Base-by-base conservation (phyloP, 2,888 invertebrate genomes). In the Mongoloraphidia duomilia region DNA sequence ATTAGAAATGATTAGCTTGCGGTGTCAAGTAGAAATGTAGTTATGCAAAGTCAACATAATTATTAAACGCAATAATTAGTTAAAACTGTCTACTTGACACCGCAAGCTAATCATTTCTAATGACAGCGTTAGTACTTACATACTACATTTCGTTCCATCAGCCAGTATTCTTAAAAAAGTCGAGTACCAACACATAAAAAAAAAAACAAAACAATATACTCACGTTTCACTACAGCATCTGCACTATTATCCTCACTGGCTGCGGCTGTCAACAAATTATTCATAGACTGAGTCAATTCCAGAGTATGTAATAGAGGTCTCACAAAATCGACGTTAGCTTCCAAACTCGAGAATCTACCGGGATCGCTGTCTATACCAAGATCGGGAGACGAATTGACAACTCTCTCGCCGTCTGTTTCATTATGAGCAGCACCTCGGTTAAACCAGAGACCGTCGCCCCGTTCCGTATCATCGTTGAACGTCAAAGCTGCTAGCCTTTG, bases 311-410 rank as follows among this genome's bases (percentile, higher is more conserved):
- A 58, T 33, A 67, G 56, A 0, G 71, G 65, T 44, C 69, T 61
- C 11, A 48, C 50, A 41, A 71, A 61, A 35, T 65, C 69, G 37
- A 72, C 71, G 55, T 73, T 73, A 53, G 75, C 74, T 69, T 84
- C 74, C 58, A 82, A 61, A 63, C 80, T 75, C 52, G 81, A 75
- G 47, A 80, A 68, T 52, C 80, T 68, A 57, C 73, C 77, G 38
- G 75, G 76, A 63, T 90, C 90, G 59, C 89, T 90, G 63, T 90
- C 90, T 54, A 91, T 90, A n/a, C 90, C 90, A 59, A 89, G 76
- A 67, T 91, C 91, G 0, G 91, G 90, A 0, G 90, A 90, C 1
- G 82, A 72, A 56, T 72, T 76, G 10, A 69, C 68, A 6, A 59
- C 56, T 13, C 68, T 54, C 36, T 66, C 66, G 8, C 57, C 51